These are phyloP conservation scores for Melitaea cinxia DNA, from an alignment of 1,140 invertebrate species.

Conservation along the genomic window DNA sequence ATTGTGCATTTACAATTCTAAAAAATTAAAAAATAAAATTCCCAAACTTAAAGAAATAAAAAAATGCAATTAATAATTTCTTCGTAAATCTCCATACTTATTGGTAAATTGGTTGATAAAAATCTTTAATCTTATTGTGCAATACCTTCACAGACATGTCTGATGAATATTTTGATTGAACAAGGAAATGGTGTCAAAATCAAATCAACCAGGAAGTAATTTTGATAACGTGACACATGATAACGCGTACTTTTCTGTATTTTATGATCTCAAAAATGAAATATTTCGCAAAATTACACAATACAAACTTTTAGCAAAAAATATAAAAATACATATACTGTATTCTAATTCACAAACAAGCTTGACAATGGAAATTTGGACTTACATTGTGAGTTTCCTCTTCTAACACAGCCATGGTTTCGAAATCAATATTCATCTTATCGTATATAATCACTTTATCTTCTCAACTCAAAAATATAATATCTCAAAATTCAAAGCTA, in stretches of 20 bases:
- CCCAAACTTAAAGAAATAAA: too few relatives aligned
- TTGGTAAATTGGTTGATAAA: slow-evolving; percentile 10
- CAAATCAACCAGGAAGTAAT: slow-evolving; percentile 19
- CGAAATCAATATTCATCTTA: slow-evolving; percentile 77
- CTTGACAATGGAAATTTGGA: slow-evolving; percentile 59
- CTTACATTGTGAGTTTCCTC: slow-evolving; percentile 76
- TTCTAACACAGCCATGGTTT: slow-evolving; percentile 75
- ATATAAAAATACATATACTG: slow-evolving; percentile 23
- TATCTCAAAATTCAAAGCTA: slow-evolving; percentile 23
- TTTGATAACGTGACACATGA: slow-evolving; percentile 11
- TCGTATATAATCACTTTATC: slow-evolving; percentile 1
- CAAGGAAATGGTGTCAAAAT: slow-evolving; percentile 26
- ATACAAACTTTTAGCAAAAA: slow-evolving; percentile 8
- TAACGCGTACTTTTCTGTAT: background rate
- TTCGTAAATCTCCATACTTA: too few relatives aligned
- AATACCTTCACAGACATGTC: slow-evolving; percentile 18
- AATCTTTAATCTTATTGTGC: slow-evolving; percentile 24
- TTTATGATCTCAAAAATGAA: background rate
- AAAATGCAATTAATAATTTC: too few relatives aligned
- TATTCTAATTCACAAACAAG: slow-evolving; percentile 30
- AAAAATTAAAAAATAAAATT: background rate
- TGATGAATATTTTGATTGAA: slow-evolving; percentile 11
- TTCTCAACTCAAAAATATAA: slow-evolving; percentile 25
- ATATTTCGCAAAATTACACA: background rate
- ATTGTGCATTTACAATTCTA: too few relatives aligned